Conservation (phyloP, 2,888 invertebrate genomes). For the Sinotaia quadrata region DNA sequence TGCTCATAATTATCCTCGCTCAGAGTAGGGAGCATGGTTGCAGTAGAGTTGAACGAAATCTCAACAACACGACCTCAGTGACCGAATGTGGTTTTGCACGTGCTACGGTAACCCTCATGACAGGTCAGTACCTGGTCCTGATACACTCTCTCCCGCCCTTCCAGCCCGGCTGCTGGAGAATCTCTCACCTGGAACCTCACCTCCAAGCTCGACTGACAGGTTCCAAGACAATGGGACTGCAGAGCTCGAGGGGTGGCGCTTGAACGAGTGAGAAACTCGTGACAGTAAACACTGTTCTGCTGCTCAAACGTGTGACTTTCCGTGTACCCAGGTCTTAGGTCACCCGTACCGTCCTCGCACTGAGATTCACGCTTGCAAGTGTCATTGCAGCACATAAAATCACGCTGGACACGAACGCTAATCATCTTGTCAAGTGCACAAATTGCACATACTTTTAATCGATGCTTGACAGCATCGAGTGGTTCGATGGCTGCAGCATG, state of each 20-base stretch:
- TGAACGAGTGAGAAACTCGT: slow-evolving; percentile 37
- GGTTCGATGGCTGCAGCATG: slow-evolving; percentile 26
- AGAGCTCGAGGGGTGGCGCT: slow-evolving; percentile 31
- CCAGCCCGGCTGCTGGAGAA: slow-evolving; percentile 6
- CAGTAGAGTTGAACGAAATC: too few species aligned
- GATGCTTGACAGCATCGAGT: slow-evolving; percentile 36
- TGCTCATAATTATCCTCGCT: too few species aligned
- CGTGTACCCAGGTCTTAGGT: slow-evolving; percentile 14
- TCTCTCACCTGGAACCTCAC: slow-evolving; percentile 38
- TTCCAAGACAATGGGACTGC: slow-evolving; percentile 30
- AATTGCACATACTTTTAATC: slow-evolving; percentile 39
- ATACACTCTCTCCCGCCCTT: slow-evolving; percentile 18
- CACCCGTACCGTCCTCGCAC: slow-evolving; percentile 20
- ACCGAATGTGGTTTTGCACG: slow-evolving; percentile 35
- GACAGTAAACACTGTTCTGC: slow-evolving; percentile 42
- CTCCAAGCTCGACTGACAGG: slow-evolving; percentile 38
- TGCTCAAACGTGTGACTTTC: slow-evolving; percentile 34
- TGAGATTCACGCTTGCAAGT: slow-evolving; percentile 33
- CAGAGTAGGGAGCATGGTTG: too few species aligned
- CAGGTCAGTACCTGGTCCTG: slow-evolving; percentile 32
- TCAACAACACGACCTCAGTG: slow-evolving; percentile 4
- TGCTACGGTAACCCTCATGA: slow-evolving; percentile 19
- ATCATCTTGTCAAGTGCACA: slow-evolving; percentile 39
- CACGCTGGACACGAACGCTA: slow-evolving; percentile 31
- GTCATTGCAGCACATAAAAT: slow-evolving; percentile 40